A percentile compares a stretch with the other conserved stretches of the same genome.
phyloP scores from a whole-genome alignment of 1,140 invertebrate species.

The Drosophila oshimai region DNA sequence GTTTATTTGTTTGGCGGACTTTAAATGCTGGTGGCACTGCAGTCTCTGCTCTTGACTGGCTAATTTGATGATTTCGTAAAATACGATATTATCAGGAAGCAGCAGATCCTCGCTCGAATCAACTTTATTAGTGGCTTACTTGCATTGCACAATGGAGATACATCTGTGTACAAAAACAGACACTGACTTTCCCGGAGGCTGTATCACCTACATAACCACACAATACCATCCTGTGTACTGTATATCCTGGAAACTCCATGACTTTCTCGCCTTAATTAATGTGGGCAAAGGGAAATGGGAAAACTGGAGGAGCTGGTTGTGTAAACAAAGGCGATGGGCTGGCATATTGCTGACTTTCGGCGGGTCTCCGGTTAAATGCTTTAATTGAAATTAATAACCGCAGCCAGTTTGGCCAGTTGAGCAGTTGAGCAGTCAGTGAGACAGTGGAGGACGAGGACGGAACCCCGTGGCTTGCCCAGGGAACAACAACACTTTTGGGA shows the following conservation, averaged over 20 bases:
- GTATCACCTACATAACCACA: constrained; percentile 3
- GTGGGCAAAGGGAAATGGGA: constrained; percentile 1
- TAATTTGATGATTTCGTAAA: constrained; percentile 53
- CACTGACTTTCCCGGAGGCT: neutral
- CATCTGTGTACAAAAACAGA: too few relatives aligned
- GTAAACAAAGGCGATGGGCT: constrained; percentile 39
- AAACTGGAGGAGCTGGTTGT: constrained; percentile 15
- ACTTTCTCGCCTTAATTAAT: constrained; percentile 75
- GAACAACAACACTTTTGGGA: constrained; percentile 31
- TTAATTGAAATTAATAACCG: constrained; percentile 82
- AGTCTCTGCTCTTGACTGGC: constrained; percentile 31
- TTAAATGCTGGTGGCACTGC: constrained; percentile 29
- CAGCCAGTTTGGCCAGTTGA: constrained; percentile 45
- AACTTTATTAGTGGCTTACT: constrained; percentile 12
- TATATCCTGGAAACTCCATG: neutral
- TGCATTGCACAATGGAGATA: too few relatives aligned
- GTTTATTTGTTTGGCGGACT: constrained; percentile 18
- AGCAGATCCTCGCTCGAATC: constrained; percentile 18
- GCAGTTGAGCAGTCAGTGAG: constrained; percentile 10
- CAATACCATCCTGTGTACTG: constrained; percentile 1
- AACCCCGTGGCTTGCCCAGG: neutral
- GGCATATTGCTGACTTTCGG: constrained; percentile 57
- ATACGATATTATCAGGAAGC: constrained; percentile 36
- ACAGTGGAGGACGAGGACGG: too few relatives aligned
- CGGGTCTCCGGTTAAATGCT: constrained; percentile 76